Evolutionary conservation across 2,888 invertebrate genomes (phyloP).

Genomic region (Cryptophagus acutangulus): DNA sequence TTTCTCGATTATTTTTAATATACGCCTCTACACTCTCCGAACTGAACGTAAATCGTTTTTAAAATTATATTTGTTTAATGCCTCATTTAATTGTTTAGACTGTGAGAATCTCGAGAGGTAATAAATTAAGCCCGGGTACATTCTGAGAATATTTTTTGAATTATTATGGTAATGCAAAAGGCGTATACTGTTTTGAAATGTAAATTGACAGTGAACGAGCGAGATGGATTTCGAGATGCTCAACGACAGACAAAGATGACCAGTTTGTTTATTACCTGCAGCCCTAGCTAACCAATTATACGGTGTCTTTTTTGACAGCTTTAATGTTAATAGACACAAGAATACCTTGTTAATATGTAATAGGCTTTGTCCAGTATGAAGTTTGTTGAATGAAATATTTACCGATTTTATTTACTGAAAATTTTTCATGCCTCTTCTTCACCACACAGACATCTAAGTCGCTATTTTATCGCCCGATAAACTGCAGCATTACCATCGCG

Average conservation of each 20-base stretch:
- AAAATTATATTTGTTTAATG: conserved; percentile 40
- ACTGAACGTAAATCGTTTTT: conserved; percentile 33
- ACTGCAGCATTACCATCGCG: too few species aligned
- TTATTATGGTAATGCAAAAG: conserved; percentile 50
- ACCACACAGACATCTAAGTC: too few species aligned
- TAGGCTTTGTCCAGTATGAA: conserved; percentile 42
- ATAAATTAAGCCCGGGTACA: conserved; percentile 29
- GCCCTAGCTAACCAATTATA: conserved; percentile 49
- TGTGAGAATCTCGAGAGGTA: conserved; percentile 28
- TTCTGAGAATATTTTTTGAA: conserved; percentile 45
- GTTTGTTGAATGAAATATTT: conserved; percentile 36
- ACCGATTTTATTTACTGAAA: too few species aligned
- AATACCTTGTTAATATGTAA: conserved; percentile 50
- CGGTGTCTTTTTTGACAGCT: conserved; percentile 50
- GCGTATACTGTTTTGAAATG: conserved; percentile 49
- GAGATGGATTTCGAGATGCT: conserved; percentile 1
- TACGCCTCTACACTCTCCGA: too few species aligned
- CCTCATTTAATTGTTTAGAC: conserved; percentile 32
- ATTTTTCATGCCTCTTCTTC: too few species aligned
- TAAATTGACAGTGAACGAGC: conserved; percentile 44
- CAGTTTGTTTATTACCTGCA: conserved; percentile 47
- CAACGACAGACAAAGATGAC: conserved; percentile 18
- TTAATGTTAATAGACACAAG: conserved; percentile 49
- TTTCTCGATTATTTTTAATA: conserved; percentile 24
- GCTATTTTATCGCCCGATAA: too few species aligned